Evolutionary conservation across 2,888 invertebrate genomes (phyloP), one percentile per base, ranked within the genome.

Genomic region (Rhogogaster chlorosoma): DNA sequence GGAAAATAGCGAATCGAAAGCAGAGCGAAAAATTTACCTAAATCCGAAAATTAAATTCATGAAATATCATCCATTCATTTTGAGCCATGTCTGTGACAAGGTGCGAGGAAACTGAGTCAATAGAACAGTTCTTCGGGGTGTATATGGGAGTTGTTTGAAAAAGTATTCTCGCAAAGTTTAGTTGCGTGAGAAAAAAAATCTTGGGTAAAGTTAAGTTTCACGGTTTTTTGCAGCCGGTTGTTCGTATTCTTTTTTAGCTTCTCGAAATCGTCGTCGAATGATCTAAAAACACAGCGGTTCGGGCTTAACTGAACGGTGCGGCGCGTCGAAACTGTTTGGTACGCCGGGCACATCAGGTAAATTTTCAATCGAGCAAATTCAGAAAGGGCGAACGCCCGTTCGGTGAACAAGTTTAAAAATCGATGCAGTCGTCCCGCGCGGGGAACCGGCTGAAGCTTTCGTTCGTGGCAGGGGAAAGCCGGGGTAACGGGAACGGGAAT

Each of bases 311-410:
- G 6, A 53, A 53, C 70, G 70, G 15, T 9, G 36, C 36, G 18
- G 15, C 70, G 70, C 73, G 22, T 29, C 45, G 83, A 42, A 49
- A 75, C 57, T 87, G 88, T 87, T 90, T 90, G 91, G 89, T 90
- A 90, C 90, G 89, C 89, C 86, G 87, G 87, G 89, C 89, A 89
- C 91, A 91, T 92, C 90, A 90, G 91, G 91, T 91, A 92, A 91
- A 92, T 92, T 92, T 92, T 92, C 92, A 92, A 92, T 92, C 90
- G 91, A 89, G 90, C 89, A 92, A 92, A 92, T 92, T 91, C 91
- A 90, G 89, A 91, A 91, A 90, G 89, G 89, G 89, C 61, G 70
- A 67, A 42, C 73, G 29, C 83, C 64, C 70, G 64, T 64, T 85
- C 77, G 86, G 86, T 85, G 89, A 89, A 88, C 88, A 90, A 92